Conservation (phyloP, 2,113 vertebrate species). For the Entomyzon cyanotis region DNA sequence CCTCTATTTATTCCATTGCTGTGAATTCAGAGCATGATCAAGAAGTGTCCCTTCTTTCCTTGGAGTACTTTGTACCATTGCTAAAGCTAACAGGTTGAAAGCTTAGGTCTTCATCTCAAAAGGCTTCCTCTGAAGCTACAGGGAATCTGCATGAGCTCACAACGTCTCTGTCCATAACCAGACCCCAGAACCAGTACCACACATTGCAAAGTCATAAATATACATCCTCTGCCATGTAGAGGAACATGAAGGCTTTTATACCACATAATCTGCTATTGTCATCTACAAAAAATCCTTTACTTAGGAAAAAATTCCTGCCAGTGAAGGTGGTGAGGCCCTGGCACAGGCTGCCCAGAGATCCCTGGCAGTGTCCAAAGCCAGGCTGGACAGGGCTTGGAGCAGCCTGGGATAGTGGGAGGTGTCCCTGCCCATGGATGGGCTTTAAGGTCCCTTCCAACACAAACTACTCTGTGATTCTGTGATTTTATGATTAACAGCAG, state of each 20-base stretch:
- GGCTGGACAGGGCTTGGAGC: not conserved
- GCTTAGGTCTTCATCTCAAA: not conserved
- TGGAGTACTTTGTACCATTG: not conserved
- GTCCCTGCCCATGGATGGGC: not conserved
- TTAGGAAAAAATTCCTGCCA: fast-evolving
- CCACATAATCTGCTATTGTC: not conserved
- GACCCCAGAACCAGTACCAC: not conserved
- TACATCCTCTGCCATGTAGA: fast-evolving
- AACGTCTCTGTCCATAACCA: not conserved
- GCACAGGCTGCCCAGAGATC: not conserved
- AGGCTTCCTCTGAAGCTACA: not conserved
- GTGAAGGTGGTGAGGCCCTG: fast-evolving
- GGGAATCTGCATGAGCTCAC: not conserved
- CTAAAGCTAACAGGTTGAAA: not conserved
- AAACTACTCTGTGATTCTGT: not conserved
- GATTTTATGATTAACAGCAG: not conserved
- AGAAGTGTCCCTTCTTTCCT: not conserved
- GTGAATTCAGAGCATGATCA: not conserved
- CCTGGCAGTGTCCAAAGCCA: fast-evolving
- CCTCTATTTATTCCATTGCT: not conserved
- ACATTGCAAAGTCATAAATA: not conserved
- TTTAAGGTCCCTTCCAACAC: not conserved
- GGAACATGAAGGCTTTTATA: not conserved
- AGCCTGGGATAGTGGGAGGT: fast-evolving
- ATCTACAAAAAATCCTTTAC: not conserved